Base-by-base conservation (phyloP, 2,797 vertebrate species). In the Urocyon cinereoargenteus region DNA sequence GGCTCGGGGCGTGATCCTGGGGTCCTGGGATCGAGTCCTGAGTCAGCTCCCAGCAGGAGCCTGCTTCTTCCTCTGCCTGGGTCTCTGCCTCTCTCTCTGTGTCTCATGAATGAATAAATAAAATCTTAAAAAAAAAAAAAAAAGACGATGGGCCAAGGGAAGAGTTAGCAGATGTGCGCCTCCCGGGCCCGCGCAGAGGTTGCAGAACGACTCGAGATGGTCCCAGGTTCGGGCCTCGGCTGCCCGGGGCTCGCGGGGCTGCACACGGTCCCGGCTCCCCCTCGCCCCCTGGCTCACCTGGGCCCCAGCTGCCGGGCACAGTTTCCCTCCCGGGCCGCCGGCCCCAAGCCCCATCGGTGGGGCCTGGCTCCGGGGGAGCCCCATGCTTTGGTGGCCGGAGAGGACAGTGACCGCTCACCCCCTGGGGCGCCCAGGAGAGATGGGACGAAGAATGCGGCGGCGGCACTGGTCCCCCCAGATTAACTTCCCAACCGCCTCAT, bases 381-480 rank as follows among this genome's bases (percentile, higher is more conserved):
- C 53, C 36, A 7, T 18, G 5, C 19, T 21, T 57, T 57, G 62
- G 51, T 62, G 87, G 36, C 12, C 66, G 75, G 86, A 85, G 81
- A 49, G 12, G 4, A 13, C 34, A 78, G 34, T 49, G 70, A 59
- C 19, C 40, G 14, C 31, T 91, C n/a, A 18, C 18, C 68, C 55
- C 21, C 31, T 64, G 15, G 73, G 64, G 64, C 78, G 62, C 40
- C 64, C 34, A 87, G 82, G 75, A 36, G 86, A 88, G 79, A 72
- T 79, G 40, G 6, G 40, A 45, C 7, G 84, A 87, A 96, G 97
- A 90, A 77, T 49, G 86, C 19, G 5, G 96, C 77, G 86, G 79
- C 72, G 36, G 55, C 90, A 68, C 86, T 34, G 64, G 75, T 81
- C 79, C 96, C 96, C 97, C 89, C 91, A 86, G 87, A 97, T 97